A percentile compares a stretch with the other conserved stretches of the same genome.
Conservation (phyloP, 2,797 vertebrate genomes). For the Paramormyrops hopkinsi region DNA sequence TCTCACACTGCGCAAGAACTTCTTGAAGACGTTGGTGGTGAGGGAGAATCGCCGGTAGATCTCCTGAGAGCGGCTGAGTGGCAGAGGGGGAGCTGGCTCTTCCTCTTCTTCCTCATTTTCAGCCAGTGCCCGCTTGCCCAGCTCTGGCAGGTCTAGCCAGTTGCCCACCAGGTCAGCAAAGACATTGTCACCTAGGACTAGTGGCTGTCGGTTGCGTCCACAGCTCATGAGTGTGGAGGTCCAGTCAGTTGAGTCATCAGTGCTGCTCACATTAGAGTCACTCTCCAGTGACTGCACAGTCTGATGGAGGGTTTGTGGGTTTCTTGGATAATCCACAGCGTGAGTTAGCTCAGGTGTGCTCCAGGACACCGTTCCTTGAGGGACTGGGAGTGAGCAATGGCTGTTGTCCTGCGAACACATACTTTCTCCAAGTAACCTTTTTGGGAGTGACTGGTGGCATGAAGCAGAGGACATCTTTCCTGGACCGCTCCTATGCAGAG, state of each 20-base stretch:
- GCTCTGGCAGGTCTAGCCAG: slow-evolving; percentile 89
- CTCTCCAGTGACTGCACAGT: slow-evolving; percentile 61
- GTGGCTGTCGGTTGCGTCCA: slow-evolving; percentile 83
- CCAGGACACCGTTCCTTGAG: slow-evolving; percentile 13
- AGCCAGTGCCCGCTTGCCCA: slow-evolving; percentile 51
- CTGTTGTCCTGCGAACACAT: not conserved
- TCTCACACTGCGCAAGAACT: slow-evolving; percentile 69
- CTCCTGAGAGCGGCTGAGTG: slow-evolving; percentile 56
- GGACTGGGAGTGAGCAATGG: not conserved
- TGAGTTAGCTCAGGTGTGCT: slow-evolving; percentile 17
- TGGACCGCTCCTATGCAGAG: slow-evolving; percentile 44
- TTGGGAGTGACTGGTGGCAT: slow-evolving; percentile 41
- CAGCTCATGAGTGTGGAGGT: slow-evolving; percentile 88
- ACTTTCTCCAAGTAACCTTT: not conserved
- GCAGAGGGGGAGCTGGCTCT: slow-evolving; percentile 30
- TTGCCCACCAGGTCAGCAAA: slow-evolving; percentile 94
- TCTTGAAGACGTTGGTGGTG: slow-evolving; percentile 73
- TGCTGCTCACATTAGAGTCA: slow-evolving; percentile 58
- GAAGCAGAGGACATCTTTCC: slow-evolving; percentile 51
- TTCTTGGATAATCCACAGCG: slow-evolving; percentile 53
- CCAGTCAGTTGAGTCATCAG: slow-evolving; percentile 81
- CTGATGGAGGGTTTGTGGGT: slow-evolving; percentile 58
- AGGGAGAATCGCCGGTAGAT: slow-evolving; percentile 67
- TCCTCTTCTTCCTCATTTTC: slow-evolving; percentile 40
- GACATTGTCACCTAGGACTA: slow-evolving; percentile 87